phyloP scores from a whole-genome alignment of 2,888 invertebrate genomes.

The Phortica okadai region DNA sequence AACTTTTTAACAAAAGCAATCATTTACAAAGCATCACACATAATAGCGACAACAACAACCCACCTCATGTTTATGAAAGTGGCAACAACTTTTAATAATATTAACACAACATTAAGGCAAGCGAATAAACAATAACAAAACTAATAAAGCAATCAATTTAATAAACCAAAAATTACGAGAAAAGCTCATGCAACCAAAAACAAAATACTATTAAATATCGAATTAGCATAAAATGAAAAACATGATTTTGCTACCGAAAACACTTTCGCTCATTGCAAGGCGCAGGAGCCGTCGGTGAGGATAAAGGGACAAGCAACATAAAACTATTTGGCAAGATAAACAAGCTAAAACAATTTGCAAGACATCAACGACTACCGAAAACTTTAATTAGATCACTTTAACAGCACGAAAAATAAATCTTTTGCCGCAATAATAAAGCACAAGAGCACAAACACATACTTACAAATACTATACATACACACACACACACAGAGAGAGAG shows the following conservation, averaged over 20 bases:
- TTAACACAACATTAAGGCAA: background rate
- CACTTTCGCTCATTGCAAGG: background rate
- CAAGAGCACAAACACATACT: constrained; percentile 47
- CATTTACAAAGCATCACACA: too few relatives aligned
- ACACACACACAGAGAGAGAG: constrained; percentile 54
- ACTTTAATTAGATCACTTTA: constrained; percentile 68
- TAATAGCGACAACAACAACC: too few relatives aligned
- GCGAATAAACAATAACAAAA: background rate
- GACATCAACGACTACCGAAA: constrained; percentile 36
- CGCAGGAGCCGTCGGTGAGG: background rate
- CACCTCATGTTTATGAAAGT: too few relatives aligned
- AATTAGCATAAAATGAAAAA: constrained; percentile 2
- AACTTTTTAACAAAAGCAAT: too few relatives aligned
- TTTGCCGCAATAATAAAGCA: constrained; percentile 63
- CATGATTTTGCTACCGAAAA: background rate
- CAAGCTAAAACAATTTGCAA: constrained; percentile 45
- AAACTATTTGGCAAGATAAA: constrained; percentile 32
- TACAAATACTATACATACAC: constrained; percentile 44
- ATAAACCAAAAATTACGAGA: background rate
- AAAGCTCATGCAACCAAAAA: background rate
- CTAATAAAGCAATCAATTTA: background rate
- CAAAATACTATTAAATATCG: background rate
- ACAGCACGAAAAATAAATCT: constrained; percentile 62
- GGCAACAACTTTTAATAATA: background rate
- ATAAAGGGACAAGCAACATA: background rate